phyloP scores from a whole-genome alignment of 2,797 vertebrate species.

The Gila robusta region DNA sequence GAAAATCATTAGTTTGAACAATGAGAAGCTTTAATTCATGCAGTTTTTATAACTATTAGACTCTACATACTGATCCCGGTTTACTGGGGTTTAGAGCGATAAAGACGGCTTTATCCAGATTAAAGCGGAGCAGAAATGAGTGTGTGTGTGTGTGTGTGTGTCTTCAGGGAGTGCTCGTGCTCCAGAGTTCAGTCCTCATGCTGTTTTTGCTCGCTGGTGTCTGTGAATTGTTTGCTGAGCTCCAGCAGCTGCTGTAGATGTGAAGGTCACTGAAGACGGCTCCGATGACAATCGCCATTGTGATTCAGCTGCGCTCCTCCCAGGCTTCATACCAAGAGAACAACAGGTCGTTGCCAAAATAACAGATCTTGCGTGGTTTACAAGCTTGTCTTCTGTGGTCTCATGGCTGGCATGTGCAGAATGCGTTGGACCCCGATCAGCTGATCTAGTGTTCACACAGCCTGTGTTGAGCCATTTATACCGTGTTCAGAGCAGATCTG shows the following conservation, averaged over 20 bases:
- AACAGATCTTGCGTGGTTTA: slow-evolving; percentile 73
- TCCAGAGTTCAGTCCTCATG: too few species aligned
- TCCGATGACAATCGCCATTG: slow-evolving; percentile 75
- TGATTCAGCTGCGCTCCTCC: slow-evolving; percentile 66
- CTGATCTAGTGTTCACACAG: slow-evolving; percentile 61
- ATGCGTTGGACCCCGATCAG: slow-evolving; percentile 64
- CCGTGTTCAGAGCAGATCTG: slow-evolving; percentile 43
- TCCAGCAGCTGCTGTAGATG: slow-evolving; percentile 62
- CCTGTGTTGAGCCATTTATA: slow-evolving; percentile 68
- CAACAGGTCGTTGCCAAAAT: slow-evolving; percentile 76
- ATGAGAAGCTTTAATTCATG: not conserved
- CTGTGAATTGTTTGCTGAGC: slow-evolving; percentile 47
- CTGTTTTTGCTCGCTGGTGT: not conserved
- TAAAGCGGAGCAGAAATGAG: not conserved
- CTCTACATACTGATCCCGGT: not conserved
- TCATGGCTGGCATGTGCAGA: slow-evolving; percentile 65
- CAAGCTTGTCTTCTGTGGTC: slow-evolving; percentile 51
- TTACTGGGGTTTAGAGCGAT: not conserved
- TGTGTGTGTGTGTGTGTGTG: not conserved
- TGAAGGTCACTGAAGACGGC: slow-evolving; percentile 74
- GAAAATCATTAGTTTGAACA: not conserved
- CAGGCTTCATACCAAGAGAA: slow-evolving; percentile 71
- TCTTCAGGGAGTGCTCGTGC: not conserved
- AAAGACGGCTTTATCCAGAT: not conserved
- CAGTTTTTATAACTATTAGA: not conserved